A percentile compares a stretch with the other conserved stretches of the same genome.
Conservation (phyloP, 2,113 vertebrate species). For the Vanacampus margaritifer region DNA sequence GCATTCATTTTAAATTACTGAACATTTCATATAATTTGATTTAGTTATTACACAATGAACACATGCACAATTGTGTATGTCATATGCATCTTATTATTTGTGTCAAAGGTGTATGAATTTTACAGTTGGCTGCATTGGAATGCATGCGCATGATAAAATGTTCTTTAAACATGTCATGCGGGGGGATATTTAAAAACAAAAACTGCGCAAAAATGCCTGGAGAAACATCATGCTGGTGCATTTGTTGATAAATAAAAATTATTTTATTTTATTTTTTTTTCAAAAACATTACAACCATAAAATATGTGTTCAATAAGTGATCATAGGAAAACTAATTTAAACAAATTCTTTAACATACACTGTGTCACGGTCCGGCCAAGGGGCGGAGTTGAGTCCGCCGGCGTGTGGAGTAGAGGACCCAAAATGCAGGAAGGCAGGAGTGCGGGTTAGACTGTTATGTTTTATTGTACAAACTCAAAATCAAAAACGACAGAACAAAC, state of each 20-base stretch:
- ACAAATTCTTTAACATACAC: too few relatives aligned
- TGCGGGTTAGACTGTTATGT: too few relatives aligned
- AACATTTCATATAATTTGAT: background rate
- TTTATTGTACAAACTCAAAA: too few relatives aligned
- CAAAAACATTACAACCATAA: too few relatives aligned
- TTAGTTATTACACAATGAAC: background rate
- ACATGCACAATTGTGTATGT: background rate
- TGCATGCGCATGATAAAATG: slow-evolving; percentile 31
- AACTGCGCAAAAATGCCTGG: background rate
- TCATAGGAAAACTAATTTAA: too few relatives aligned
- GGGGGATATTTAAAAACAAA: background rate
- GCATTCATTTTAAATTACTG: background rate
- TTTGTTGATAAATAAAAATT: background rate
- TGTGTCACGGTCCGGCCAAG: too few relatives aligned
- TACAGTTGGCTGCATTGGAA: slow-evolving; percentile 9
- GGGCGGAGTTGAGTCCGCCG: too few relatives aligned
- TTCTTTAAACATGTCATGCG: slow-evolving; percentile 15
- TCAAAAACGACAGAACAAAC: too few relatives aligned
- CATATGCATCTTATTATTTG: slow-evolving; percentile 15
- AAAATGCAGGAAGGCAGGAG: too few relatives aligned
- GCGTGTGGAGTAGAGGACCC: too few relatives aligned
- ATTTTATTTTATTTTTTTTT: too few relatives aligned
- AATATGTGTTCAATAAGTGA: too few relatives aligned
- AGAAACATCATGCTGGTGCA: background rate
- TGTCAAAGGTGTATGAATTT: slow-evolving; percentile 33